Conservation (phyloP, 2,797 vertebrate species). For the Decapterus maruadsi region DNA sequence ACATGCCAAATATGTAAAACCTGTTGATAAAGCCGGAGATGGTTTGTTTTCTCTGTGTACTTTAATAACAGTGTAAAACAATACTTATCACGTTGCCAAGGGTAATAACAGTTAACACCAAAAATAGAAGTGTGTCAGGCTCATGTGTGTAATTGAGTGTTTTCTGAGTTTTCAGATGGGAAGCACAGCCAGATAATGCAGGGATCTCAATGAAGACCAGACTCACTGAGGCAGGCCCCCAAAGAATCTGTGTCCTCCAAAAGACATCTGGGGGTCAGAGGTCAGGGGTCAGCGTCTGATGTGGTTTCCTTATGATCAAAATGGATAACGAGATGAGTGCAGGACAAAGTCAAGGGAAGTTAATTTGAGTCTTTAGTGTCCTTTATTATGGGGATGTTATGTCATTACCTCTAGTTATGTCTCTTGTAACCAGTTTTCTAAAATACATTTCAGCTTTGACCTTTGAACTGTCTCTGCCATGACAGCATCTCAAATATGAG, state of each 20-base stretch:
- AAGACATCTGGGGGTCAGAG: slow-evolving; percentile 29
- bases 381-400: background rate
- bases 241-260: slow-evolving; percentile 9
- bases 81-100: slow-evolving; percentile 46
- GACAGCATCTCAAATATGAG: background rate
- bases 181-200: slow-evolving; percentile 53
- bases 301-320: slow-evolving; percentile 33
- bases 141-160: slow-evolving; percentile 44
- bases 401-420: background rate
- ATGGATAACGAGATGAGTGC: slow-evolving; percentile 20
- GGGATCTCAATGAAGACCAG: slow-evolving; percentile 60
- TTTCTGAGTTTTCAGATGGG: slow-evolving; percentile 47
- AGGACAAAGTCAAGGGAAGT: slow-evolving; percentile 17
- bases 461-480: background rate
- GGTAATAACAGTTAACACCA: slow-evolving; percentile 58
- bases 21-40: slow-evolving; percentile 50
- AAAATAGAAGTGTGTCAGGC: slow-evolving; percentile 29
- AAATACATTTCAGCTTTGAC: background rate
- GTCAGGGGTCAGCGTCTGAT: slow-evolving; percentile 31
- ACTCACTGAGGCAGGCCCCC: slow-evolving; percentile 16
- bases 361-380: background rate
- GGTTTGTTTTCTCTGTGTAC: slow-evolving; percentile 33
- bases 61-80: slow-evolving; percentile 51
- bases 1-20: slow-evolving; percentile 55
- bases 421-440: background rate